These are phyloP conservation scores for Stenolophus ochropezus DNA, from an alignment of 2,888 invertebrate genomes.

Conservation along the genomic window DNA sequence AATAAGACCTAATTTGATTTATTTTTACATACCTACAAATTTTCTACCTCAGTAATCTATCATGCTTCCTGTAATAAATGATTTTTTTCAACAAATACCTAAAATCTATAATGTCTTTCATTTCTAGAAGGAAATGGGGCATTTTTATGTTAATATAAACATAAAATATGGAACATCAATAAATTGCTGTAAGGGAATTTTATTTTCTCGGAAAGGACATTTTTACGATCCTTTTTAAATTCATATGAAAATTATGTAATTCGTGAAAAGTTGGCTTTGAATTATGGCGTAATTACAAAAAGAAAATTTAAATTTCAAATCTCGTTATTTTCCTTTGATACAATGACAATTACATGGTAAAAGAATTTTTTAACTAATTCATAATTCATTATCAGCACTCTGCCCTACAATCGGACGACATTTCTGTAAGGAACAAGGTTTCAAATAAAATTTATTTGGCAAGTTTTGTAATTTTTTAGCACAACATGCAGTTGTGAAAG, in stretches of 20 bases:
- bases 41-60: no score
- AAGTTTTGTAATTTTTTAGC: no score
- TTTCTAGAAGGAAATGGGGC: background rate
- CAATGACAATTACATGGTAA: background rate
- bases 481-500: no score
- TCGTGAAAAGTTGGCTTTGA: background rate
- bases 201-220: background rate
- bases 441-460: no score
- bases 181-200: background rate
- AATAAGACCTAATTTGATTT: no score
- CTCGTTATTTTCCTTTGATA: background rate
- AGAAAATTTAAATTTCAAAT: background rate
- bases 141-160: background rate
- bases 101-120: background rate
- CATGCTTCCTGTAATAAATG: no score
- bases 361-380: background rate
- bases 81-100: no score
- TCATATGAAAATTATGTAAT: background rate
- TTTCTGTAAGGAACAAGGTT: no score
- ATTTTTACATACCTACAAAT: no score
- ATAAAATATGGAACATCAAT: background rate
- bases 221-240: background rate
- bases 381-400: background rate
- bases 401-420: no score
- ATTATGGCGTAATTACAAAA: background rate